A percentile compares a stretch with the other conserved stretches of the same genome.
These are phyloP conservation scores for Chloroclysta siterata DNA, from an alignment of 2,888 invertebrate genomes.

Conservation along the genomic window DNA sequence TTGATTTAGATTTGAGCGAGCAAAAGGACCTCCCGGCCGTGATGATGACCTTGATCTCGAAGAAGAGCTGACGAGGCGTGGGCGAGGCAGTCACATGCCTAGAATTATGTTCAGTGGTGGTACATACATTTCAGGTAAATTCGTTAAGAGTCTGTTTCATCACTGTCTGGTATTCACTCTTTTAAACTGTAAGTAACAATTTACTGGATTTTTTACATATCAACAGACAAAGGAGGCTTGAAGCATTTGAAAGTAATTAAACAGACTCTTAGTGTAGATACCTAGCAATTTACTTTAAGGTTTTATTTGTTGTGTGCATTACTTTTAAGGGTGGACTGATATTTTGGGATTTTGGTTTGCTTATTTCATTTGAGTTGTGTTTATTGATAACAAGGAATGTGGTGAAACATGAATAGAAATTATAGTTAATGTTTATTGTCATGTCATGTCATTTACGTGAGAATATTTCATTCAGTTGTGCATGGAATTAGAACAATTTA, in stretches of 20 bases:
- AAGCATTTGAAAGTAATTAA: constrained; percentile 35
- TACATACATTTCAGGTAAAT: constrained; percentile 77
- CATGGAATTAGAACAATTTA: constrained; percentile 2
- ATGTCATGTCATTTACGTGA: background rate
- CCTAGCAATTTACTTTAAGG: constrained; percentile 21
- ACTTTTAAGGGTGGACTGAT: constrained; percentile 3
- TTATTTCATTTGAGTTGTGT: background rate
- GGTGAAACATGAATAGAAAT: background rate
- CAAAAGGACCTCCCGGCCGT: constrained; percentile 93
- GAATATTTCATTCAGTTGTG: constrained; percentile 9
- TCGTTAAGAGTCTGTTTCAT: constrained; percentile 45
- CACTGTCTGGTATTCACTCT: constrained; percentile 34
- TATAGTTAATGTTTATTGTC: background rate
- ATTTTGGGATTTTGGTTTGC: constrained; percentile 14
- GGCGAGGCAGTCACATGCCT: constrained; percentile 83
- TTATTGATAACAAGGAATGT: background rate
- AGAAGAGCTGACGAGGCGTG: constrained; percentile 89
- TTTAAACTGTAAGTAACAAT: constrained; percentile 25
- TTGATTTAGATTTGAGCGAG: constrained; percentile 93
- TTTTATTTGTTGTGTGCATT: constrained; percentile 11
- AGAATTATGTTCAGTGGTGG: constrained; percentile 72
- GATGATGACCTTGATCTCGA: constrained; percentile 93
- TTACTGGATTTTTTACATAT: background rate
- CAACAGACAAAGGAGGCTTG: constrained; percentile 2
- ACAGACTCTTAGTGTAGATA: constrained; percentile 40